These are phyloP conservation scores for Leptopilina syphax DNA, from an alignment of 2,888 invertebrate genomes.

Conservation along the genomic window DNA sequence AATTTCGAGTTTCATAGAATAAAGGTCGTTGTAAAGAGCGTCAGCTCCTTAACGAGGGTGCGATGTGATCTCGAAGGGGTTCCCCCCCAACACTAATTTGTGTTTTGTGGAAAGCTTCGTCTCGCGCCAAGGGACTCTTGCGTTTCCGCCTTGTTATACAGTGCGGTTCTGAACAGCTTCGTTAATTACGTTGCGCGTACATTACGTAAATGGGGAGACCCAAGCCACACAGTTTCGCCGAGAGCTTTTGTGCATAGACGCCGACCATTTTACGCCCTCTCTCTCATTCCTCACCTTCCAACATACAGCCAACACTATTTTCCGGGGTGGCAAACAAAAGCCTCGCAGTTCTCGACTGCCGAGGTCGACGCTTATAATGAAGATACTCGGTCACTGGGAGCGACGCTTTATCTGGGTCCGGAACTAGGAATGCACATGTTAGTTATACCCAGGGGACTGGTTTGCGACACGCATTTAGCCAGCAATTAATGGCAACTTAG, in stretches of 20 bases:
- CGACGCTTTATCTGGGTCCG: conserved; percentile 35
- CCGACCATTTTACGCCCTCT: conserved; percentile 48
- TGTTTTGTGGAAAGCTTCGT: conserved; percentile 64
- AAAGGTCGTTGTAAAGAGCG: conserved; percentile 55
- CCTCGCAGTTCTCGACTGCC: conserved; percentile 19
- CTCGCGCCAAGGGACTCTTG: conserved; percentile 53
- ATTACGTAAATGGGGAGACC: conserved; percentile 64
- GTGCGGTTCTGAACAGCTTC: conserved; percentile 65
- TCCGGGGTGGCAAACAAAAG: conserved; percentile 44
- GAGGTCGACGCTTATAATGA: conserved; percentile 31
- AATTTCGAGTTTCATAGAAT: conserved; percentile 44
- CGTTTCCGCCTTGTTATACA: conserved; percentile 69
- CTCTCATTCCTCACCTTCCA: conserved; percentile 17
- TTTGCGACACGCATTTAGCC: conserved; percentile 33
- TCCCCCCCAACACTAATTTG: conserved; percentile 63
- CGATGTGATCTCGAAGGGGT: conserved; percentile 51
- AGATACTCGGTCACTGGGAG: conserved; percentile 39
- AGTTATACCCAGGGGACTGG: conserved; percentile 31
- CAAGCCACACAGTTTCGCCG: conserved; percentile 52
- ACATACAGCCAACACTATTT: conserved; percentile 47
- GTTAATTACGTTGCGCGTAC: conserved; percentile 73
- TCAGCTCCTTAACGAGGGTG: conserved; percentile 66
- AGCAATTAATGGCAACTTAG: conserved; percentile 36
- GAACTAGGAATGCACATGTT: conserved; percentile 40
- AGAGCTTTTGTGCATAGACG: conserved; percentile 38